Evolutionary conservation across 2,888 invertebrate species (phyloP).

Genomic region (Luperina testacea): DNA sequence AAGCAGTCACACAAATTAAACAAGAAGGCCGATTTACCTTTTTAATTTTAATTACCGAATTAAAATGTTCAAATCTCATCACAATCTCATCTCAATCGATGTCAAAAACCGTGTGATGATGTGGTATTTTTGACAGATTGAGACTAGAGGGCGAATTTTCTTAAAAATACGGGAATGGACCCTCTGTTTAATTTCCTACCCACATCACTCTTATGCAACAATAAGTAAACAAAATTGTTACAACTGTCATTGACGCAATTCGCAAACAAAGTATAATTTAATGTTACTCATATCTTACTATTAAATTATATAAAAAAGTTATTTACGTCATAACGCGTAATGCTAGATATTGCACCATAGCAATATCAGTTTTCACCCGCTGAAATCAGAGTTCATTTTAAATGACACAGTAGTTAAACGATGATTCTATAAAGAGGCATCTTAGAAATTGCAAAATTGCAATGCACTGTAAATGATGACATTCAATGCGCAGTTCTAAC

Average conservation of each 20-base stretch:
- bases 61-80: too few relatives aligned
- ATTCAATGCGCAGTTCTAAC: constrained; percentile 35
- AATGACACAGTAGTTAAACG: neutral
- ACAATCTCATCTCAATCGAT: neutral
- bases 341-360: constrained; percentile 3
- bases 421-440: neutral
- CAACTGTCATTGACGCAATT: constrained; percentile 39
- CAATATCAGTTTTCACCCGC: neutral
- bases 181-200: neutral
- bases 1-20: neutral
- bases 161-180: neutral
- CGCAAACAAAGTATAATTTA: constrained; percentile 29
- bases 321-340: constrained; percentile 53
- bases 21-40: neutral
- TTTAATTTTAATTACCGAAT: neutral
- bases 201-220: constrained; percentile 7
- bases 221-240: neutral
- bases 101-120: neutral
- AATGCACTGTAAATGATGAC: neutral
- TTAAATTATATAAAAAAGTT: constrained; percentile 41
- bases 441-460: constrained; percentile 2
- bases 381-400: constrained; percentile 14
- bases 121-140: neutral
- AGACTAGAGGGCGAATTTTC: neutral
- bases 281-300: constrained; percentile 19